Evolutionary conservation across 2,797 vertebrate species (phyloP).

Genomic region (Crax fasciolata): DNA sequence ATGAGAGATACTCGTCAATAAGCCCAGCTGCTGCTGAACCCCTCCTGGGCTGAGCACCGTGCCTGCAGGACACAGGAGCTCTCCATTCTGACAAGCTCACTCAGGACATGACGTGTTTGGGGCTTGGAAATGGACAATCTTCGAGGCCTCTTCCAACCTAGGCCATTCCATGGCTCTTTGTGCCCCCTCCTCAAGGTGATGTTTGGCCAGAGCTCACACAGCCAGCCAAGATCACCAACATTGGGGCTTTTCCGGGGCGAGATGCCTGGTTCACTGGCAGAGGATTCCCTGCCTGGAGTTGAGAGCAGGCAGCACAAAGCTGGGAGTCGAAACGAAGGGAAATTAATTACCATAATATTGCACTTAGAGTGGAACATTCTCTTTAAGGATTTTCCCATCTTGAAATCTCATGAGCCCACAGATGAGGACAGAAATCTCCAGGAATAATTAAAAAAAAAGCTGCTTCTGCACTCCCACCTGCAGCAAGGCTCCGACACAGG

Average conservation of each 20-base stretch:
- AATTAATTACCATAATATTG: neutral
- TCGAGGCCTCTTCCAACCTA: no score
- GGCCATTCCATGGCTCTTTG: no score
- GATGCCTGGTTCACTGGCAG: neutral
- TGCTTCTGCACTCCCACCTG: neutral
- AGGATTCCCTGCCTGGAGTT: neutral
- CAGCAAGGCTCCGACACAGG: neutral
- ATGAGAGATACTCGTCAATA: conserved; percentile 60
- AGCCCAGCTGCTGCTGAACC: conserved; percentile 26
- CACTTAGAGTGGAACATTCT: neutral
- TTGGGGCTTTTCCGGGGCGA: neutral
- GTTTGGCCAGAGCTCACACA: neutral
- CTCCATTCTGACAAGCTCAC: neutral
- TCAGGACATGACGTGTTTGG: neutral
- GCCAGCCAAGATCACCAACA: neutral
- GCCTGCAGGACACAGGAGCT: neutral
- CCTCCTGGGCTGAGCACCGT: neutral
- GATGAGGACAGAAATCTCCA: neutral
- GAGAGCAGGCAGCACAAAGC: neutral
- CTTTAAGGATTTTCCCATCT: neutral
- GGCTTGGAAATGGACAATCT: no score
- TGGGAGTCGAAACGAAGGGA: neutral
- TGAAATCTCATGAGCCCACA: neutral
- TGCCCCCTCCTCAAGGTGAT: neutral
- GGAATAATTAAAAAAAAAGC: no score